These are phyloP conservation scores for Sebastes vulpes DNA, from an alignment of 2,797 vertebrate species.

Conservation along the genomic window DNA sequence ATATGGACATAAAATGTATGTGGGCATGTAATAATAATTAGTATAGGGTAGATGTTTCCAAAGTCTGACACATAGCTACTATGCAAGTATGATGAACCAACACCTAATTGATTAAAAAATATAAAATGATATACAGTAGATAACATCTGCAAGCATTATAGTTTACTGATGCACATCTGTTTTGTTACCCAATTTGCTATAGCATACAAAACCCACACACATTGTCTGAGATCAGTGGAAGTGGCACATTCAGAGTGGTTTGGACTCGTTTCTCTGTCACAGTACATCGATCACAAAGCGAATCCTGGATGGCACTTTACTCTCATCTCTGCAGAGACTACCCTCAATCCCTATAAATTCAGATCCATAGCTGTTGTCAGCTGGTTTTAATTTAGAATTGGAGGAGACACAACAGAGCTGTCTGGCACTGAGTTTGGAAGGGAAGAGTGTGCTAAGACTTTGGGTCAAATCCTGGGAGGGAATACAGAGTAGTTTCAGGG, in stretches of 20 bases:
- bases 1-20: not conserved
- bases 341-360: constrained; percentile 25
- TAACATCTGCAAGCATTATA: not conserved
- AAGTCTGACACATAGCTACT: not conserved
- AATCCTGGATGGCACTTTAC: constrained; percentile 40
- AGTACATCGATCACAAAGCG: constrained; percentile 35
- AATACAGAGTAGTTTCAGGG: not conserved
- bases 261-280: constrained; percentile 13
- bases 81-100: not conserved
- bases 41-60: not conserved
- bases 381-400: constrained; percentile 57
- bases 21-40: not conserved
- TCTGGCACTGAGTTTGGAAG: constrained; percentile 24
- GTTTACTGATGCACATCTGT: not conserved
- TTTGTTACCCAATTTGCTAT: not conserved
- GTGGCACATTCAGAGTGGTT: constrained; percentile 2
- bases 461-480: constrained; percentile 8
- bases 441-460: constrained; percentile 11
- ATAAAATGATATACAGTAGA: not conserved
- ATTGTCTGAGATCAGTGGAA: constrained; percentile 7
- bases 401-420: constrained; percentile 39
- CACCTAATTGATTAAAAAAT: not conserved
- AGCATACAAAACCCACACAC: not conserved
- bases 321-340: constrained; percentile 12
- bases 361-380: constrained; percentile 21